These are phyloP conservation scores for Thecocarcelia acutangulata DNA, from an alignment of 2,888 invertebrate species.

Conservation along the genomic window DNA sequence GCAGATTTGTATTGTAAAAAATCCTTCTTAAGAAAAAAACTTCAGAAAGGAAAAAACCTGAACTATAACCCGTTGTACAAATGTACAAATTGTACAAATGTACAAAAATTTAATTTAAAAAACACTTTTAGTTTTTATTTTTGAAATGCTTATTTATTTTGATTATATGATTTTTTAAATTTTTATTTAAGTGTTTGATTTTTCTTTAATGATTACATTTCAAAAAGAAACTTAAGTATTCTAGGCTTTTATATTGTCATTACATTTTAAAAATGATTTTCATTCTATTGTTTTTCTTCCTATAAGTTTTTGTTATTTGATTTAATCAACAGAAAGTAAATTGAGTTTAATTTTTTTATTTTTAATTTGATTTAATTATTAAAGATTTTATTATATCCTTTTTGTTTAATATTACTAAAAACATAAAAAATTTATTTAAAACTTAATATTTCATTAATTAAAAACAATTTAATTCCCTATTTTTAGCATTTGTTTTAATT, in stretches of 20 bases:
- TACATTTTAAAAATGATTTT: conserved; percentile 71
- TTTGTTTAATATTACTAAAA: conserved; percentile 63
- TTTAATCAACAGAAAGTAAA: conserved; percentile 70
- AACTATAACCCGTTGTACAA: too few relatives aligned
- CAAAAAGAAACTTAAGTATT: conserved; percentile 60
- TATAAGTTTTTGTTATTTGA: conserved; percentile 35
- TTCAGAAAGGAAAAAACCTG: too few relatives aligned
- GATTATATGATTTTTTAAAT: conserved; percentile 65
- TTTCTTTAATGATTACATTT: conserved; percentile 56
- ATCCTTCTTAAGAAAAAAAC: too few relatives aligned
- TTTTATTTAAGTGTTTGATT: conserved; percentile 39
- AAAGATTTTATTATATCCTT: conserved; percentile 32
- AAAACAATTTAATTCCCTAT: conserved; percentile 69
- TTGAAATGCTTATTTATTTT: conserved; percentile 68
- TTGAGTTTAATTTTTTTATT: conserved; percentile 70
- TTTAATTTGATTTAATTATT: conserved; percentile 40
- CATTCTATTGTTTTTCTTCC: conserved; percentile 62
- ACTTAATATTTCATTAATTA: conserved; percentile 68
- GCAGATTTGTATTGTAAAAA: too few relatives aligned
- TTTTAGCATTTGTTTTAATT: conserved; percentile 49
- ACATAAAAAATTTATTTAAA: conserved; percentile 68
- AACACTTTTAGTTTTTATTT: background rate
- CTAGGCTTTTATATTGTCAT: conserved; percentile 78
- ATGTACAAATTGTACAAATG: too few relatives aligned
- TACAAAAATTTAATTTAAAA: too few relatives aligned